Percentiles rank a stretch among this genome's conserved stretches.
Conservation (phyloP, 2,888 invertebrate species). For the Mechanitis messenoides region DNA sequence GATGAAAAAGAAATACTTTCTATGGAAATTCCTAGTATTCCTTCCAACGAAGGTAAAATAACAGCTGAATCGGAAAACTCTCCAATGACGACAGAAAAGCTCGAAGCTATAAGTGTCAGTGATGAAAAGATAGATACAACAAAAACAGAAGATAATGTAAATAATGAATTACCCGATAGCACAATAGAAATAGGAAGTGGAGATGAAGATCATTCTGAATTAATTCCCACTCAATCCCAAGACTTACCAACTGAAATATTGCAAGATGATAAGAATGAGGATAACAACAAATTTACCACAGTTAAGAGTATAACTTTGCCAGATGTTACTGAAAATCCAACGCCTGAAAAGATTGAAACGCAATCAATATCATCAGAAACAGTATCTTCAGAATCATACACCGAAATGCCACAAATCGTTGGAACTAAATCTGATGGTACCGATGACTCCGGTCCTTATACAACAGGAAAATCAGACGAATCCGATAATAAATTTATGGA, state of each 20-base stretch:
- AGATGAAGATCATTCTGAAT: background rate
- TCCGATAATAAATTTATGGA: background rate
- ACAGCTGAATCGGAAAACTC: constrained; percentile 9
- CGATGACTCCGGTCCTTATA: constrained; percentile 11
- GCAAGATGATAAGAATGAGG: background rate
- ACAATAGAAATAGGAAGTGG: constrained; percentile 6
- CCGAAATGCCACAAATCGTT: constrained; percentile 19
- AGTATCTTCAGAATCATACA: constrained; percentile 15
- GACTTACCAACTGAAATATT: background rate
- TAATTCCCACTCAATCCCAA: background rate
- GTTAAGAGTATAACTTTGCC: background rate
- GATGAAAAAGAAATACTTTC: constrained; percentile 19
- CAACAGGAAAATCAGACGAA: constrained; percentile 5
- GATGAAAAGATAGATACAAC: background rate
- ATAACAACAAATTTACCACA: background rate
- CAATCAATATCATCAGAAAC: constrained; percentile 7
- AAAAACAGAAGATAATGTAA: constrained; percentile 5
- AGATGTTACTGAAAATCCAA: constrained; percentile 4
- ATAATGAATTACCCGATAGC: constrained; percentile 13
- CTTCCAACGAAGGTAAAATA: constrained; percentile 13
- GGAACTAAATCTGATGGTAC: constrained; percentile 14
- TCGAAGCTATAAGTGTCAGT: background rate
- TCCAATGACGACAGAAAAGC: background rate
- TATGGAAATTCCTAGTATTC: constrained; percentile 21
- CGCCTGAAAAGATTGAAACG: constrained; percentile 3